A percentile compares a stretch with the other conserved stretches of the same genome.
Evolutionary conservation across 2,888 invertebrate genomes (phyloP).

Genomic region (Pollenia amentaria): DNA sequence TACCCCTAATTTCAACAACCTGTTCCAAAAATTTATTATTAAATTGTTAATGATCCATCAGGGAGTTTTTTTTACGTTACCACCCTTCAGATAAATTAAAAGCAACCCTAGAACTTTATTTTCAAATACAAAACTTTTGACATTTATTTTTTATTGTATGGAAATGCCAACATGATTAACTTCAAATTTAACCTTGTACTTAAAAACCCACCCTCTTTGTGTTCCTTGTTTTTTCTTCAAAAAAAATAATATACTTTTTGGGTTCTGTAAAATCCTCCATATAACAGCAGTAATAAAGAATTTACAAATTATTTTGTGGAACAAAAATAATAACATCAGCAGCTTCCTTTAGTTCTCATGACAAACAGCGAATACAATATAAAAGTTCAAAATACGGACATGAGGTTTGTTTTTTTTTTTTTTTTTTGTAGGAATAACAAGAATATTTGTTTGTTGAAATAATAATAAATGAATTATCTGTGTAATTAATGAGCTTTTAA

Average conservation of each 20-base stretch:
- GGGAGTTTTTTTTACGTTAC: slow-evolving; percentile 44
- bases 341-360: slow-evolving; percentile 44
- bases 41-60: slow-evolving; percentile 62
- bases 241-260: neutral
- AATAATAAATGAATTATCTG: slow-evolving; percentile 83
- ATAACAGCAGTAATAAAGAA: slow-evolving; percentile 44
- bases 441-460: slow-evolving; percentile 80
- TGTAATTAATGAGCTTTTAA: slow-evolving; percentile 84
- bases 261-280: slow-evolving; percentile 12
- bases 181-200: slow-evolving; percentile 35
- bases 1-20: slow-evolving; percentile 55
- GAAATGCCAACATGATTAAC: slow-evolving; percentile 55
- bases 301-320: slow-evolving; percentile 62
- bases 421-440: slow-evolving; percentile 44
- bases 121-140: slow-evolving; percentile 53
- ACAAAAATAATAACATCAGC: slow-evolving; percentile 47
- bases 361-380: slow-evolving; percentile 1
- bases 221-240: neutral
- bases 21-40: slow-evolving; percentile 48
- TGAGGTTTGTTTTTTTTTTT: neutral
- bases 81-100: slow-evolving; percentile 27
- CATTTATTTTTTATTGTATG: slow-evolving; percentile 55
- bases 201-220: slow-evolving; percentile 51
- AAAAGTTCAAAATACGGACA: slow-evolving; percentile 33
- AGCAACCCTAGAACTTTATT: slow-evolving; percentile 30